Base-by-base conservation (phyloP, 2,888 invertebrate genomes). In the Oasisia sp. region DNA sequence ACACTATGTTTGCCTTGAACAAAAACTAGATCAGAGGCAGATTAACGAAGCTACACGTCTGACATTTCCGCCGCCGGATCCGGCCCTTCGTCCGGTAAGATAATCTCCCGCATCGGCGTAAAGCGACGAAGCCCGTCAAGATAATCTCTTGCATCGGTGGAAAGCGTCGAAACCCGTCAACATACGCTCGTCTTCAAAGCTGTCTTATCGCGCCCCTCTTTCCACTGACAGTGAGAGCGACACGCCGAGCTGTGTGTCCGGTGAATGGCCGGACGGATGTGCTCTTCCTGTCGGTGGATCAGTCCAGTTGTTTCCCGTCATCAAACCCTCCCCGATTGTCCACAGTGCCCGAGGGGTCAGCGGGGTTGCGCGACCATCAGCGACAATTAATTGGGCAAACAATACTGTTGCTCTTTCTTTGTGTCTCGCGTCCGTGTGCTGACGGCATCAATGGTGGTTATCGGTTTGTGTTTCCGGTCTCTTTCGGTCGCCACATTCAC, bases 21-120 rank as follows among this genome's bases (percentile, higher is more conserved):
- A 74, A 19, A 74, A 74, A 19, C 27, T 74, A 74, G 74, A 74
- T 74, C 19, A 74, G 19, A 74, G 7, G 27, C n/a, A 74, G 74
- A 74, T 74, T 74, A n/a, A 27, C 74, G 27, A 74, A 3, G 74
- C n/a, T 50, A 50, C 50, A 50, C 27, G 74, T 74, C 74, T 74
- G 27, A n/a, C 74, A 74, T 74, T 27, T 74, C n/a, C 74, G 19
- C 74, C 14, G 74, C 74, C 74, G 27, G 74, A 74, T n/a, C 3
- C 74, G n/a, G 74, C 74, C 74, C 7, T 74, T 74, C 74, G 7
- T 27, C 74, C 27, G 74, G 19, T 27, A 74, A 38, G 74, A 74
- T 74, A 74, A 74, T 74, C 74, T 74, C 74, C n/a, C n/a, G 74
- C 74, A 74, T 74, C 74, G 74, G 27, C n/a, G 74, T 74, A 74